Base-by-base conservation (phyloP, 1,140 invertebrate species). In the Neodiprion pinetum region DNA sequence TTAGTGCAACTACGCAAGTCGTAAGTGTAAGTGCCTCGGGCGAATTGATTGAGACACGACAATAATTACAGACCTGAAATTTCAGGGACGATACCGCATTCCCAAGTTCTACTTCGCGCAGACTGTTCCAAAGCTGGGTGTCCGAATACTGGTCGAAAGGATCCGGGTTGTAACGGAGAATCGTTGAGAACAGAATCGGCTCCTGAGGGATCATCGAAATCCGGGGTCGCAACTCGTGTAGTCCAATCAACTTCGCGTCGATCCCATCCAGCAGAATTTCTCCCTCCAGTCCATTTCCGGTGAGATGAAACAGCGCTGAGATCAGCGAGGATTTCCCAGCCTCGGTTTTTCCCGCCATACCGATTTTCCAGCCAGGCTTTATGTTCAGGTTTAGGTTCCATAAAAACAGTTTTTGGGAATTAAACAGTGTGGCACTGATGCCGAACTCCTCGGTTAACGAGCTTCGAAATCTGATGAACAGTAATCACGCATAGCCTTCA, bases 271-370 rank as follows among this genome's bases (percentile, higher is more conserved):
- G 92, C 4, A 84, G 79, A 67, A 93, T 90, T 48, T 83, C 79
- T 3, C 93, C 93, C 49, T 91, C 90, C 17, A 21, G 17, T 21
- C 17, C 17, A 21, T 21, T 21, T 21, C 17, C 17, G 17, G 17
- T 21, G 17, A 21, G 17, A 21, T 21, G 17, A 21, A 21, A 21
- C 17, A 21, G 17, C 17, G 17, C 17, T 21, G 17, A 21, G 17
- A 21, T 21, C 17, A 21, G 0, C 17, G 0, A 21, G 17, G 17
- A 21, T 21, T 21, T 21, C 17, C 17, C 17, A 21, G 95, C 95
- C 0, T 96, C 96, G 5, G 94, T 95, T 71, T 93, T 83, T 8
- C 94, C 94, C 72, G 94, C 92, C 47, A 94, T 90, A 28, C 93
- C 93, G 72, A 95, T 91, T 87, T 95, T 94, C 91, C 93, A 92